Base-by-base conservation (phyloP, 2,797 vertebrate species). In the Dendrocincla fuliginosa region DNA sequence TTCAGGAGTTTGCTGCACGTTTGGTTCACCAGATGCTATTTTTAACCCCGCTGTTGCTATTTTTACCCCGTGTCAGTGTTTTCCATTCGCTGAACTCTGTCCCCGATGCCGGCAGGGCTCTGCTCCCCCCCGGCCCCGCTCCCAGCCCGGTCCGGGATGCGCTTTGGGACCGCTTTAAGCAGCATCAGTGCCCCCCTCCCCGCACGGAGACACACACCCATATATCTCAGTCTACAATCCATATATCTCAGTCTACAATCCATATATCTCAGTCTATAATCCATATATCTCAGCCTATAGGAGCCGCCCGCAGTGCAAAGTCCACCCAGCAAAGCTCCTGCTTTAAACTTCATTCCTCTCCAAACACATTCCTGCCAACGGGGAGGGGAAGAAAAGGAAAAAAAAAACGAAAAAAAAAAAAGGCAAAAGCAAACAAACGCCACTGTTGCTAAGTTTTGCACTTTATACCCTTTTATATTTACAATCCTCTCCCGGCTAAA, bases 381-480 rank as follows among this genome's bases (percentile, higher is more conserved):
- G 74, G 84, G 84, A 84, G 79, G 52, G 52, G 37, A 56, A 59
- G 32, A 7, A 1, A 20, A 22, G 4, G 37, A 60, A 70, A 17
- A 28, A 32, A 50, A 16, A 11, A 50, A 16, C 11, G 60, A 77
- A 41, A 68, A 77, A 22, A 33, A 32, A 50, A 16, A 13, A 84
- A 82, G 47, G 33, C 41, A 88, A 95, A 90, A 93, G 93, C 79
- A 95, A 92, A 89, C 95, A 95, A 86, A 95, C 73, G 82, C 93
- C 96, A 87, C 93, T 95, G 95, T 97, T 93, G 97, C 96, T 96
- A 94, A 82, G 92, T 84, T 96, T 95, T 97, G 95, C 95, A 97
- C 95, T 95, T 88, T 84, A 93, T 96, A 97, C 93, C 85, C 94
- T 97, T 97, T 98, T 96, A 97, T 96, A 95, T 96, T 97, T 97